A percentile compares a stretch with the other conserved stretches of the same genome.
These are phyloP conservation scores for Porites lutea DNA, from an alignment of 64 coral and sea anemone genomes.

Conservation along the genomic window DNA sequence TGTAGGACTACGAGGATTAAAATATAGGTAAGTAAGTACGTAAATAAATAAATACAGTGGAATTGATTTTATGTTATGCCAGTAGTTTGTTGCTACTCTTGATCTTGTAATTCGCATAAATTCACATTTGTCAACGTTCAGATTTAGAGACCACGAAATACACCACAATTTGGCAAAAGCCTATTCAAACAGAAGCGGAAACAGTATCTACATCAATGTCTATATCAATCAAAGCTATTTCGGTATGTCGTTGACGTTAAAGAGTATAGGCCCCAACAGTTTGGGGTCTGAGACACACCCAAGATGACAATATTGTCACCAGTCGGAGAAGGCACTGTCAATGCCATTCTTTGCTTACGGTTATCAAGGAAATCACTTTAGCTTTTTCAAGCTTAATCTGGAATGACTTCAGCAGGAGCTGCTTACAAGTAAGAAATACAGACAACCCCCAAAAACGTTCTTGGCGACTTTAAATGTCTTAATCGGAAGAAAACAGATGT, in stretches of 20 bases:
- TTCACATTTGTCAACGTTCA: constrained; percentile 14
- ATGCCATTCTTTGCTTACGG: no score
- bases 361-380: no score
- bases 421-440: no score
- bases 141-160: constrained; percentile 14
- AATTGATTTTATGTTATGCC: background rate
- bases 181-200: constrained; percentile 2
- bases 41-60: background rate
- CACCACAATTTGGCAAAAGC: background rate
- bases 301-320: background rate
- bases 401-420: no score
- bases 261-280: constrained; percentile 2
- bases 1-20: no score
- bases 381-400: no score
- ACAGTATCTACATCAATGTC: background rate
- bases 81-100: background rate
- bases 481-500: no score
- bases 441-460: no score
- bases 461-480: no score
- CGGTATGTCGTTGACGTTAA: constrained; percentile 16
- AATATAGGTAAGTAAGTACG: background rate
- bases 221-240: background rate
- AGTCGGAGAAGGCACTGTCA: constrained; percentile 12
- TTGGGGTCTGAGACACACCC: background rate
- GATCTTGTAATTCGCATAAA: constrained; percentile 31